phyloP scores from a whole-genome alignment of 2,113 vertebrate species.

The Elachura formosa region DNA sequence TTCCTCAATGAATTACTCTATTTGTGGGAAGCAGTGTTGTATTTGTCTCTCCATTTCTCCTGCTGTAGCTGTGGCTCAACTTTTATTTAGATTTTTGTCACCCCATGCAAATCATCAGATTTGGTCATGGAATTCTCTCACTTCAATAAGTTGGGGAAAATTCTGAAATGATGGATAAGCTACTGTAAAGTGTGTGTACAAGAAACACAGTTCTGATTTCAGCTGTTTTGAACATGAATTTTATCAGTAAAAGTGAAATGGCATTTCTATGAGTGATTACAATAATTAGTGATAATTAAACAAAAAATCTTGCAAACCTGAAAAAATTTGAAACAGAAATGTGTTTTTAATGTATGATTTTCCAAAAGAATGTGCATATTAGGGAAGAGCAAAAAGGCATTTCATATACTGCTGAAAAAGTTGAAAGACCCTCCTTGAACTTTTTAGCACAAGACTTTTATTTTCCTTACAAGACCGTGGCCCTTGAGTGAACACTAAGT shows the following conservation, averaged over 20 bases:
- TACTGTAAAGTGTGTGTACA: background rate
- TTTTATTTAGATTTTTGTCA: background rate
- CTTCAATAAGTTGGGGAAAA: background rate
- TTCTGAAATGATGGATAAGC: background rate
- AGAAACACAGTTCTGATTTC: background rate
- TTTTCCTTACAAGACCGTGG: background rate
- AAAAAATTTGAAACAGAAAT: background rate
- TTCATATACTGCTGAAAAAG: background rate
- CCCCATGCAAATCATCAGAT: background rate
- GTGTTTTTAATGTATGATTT: background rate
- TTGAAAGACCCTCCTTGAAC: background rate
- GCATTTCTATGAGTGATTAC: background rate
- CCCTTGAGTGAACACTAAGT: background rate
- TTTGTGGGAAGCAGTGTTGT: background rate
- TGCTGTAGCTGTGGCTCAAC: background rate
- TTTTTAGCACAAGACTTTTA: background rate
- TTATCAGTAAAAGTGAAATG: background rate
- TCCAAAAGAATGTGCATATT: background rate
- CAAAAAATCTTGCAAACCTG: background rate
- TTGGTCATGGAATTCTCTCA: background rate
- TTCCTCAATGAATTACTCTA: background rate
- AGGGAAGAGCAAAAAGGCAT: background rate
- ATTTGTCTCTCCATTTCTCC: background rate
- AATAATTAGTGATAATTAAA: background rate
- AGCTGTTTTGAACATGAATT: background rate